Conservation (phyloP, 1,140 invertebrate genomes). For the Ylistrum balloti region DNA sequence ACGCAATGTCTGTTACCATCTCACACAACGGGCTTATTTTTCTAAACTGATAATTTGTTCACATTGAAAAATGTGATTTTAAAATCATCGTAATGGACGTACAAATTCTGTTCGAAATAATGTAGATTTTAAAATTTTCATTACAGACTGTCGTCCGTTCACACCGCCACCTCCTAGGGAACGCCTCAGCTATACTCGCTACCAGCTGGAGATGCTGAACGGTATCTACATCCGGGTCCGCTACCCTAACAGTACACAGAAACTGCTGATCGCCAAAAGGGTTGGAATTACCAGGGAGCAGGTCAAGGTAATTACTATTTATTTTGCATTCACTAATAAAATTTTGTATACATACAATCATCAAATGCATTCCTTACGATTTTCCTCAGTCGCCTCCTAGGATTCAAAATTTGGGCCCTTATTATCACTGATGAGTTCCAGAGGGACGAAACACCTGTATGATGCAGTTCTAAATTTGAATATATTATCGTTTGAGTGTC, state of each 20-base stretch:
- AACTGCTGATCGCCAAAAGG: conserved; percentile 80
- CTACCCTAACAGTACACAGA: conserved; percentile 82
- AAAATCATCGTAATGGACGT: too few species aligned
- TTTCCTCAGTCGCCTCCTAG: too few species aligned
- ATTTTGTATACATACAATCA: too few species aligned
- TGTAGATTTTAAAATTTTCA: conserved; percentile 1
- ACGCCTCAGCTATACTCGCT: conserved; percentile 79
- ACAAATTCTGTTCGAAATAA: neutral
- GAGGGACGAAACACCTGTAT: too few species aligned
- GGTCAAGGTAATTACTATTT: conserved; percentile 76
- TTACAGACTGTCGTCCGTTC: conserved; percentile 74
- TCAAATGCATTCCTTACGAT: too few species aligned
- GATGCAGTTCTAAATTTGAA: too few species aligned
- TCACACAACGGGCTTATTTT: neutral
- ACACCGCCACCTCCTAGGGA: conserved; percentile 75
- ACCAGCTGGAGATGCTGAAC: conserved; percentile 80
- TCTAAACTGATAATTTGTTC: too few species aligned
- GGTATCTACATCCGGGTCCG: conserved; percentile 77
- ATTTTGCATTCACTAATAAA: too few species aligned
- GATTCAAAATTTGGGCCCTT: neutral
- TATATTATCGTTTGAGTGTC: too few species aligned
- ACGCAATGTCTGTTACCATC: neutral
- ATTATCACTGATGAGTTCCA: too few species aligned
- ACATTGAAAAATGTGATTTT: too few species aligned
- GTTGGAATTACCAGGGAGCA: conserved; percentile 81